Conservation (phyloP, 2,113 vertebrate species). For the Peromyscus californicus region DNA sequence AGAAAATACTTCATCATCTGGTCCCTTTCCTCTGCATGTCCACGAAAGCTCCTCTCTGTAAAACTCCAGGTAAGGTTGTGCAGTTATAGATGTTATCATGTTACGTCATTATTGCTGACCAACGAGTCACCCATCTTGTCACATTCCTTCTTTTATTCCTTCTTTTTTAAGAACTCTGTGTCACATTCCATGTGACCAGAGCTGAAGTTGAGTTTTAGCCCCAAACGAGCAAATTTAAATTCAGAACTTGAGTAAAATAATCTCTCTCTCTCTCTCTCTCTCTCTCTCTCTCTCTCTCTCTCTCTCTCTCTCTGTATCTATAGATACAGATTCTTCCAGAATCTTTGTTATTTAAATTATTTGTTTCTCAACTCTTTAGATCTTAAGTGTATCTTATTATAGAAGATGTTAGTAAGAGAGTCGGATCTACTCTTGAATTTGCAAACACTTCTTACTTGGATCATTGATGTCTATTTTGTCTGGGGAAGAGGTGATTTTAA, state of each 20-base stretch:
- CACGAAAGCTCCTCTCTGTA: background rate
- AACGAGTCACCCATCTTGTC: background rate
- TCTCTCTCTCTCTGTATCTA: background rate
- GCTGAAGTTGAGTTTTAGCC: conserved; percentile 6
- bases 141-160: background rate
- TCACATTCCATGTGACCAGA: background rate
- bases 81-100: background rate
- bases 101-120: background rate
- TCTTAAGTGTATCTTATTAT: conserved; percentile 26
- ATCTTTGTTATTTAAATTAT: conserved; percentile 23
- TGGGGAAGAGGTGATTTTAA: conserved; percentile 24
- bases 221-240: conserved; percentile 44
- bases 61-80: background rate
- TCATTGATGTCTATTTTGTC: conserved; percentile 2
- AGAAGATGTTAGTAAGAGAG: conserved; percentile 17
- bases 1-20: background rate
- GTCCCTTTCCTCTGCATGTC: background rate
- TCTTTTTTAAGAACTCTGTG: background rate
- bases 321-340: background rate
- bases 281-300: too few species aligned
- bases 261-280: background rate
- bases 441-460: background rate
- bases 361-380: conserved; percentile 34
- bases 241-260: background rate
- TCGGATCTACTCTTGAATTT: background rate